Evolutionary conservation across 2,797 vertebrate species (phyloP).

Genomic region (Morelia viridis): DNA sequence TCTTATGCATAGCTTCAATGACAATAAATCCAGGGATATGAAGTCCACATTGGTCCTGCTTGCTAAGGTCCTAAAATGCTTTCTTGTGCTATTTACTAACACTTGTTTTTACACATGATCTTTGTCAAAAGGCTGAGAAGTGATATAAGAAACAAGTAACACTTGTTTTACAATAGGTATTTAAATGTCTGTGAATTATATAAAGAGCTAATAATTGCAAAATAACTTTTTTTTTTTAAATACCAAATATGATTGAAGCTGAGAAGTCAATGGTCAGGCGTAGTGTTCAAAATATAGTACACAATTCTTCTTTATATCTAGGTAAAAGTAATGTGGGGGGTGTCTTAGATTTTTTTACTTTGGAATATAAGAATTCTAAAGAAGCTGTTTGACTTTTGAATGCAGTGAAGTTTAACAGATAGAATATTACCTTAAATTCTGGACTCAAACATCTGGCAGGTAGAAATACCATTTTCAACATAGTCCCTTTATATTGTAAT

Average conservation of each 20-base stretch:
- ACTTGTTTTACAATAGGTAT: constrained; percentile 21
- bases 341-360: not conserved
- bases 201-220: not conserved
- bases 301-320: constrained; percentile 28
- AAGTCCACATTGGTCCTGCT: constrained; percentile 8
- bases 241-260: not conserved
- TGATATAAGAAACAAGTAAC: not conserved
- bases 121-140: not conserved
- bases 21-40: not conserved
- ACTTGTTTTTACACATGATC: constrained; percentile 14
- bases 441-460: constrained; percentile 60
- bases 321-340: not conserved
- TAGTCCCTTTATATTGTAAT: constrained; percentile 60
- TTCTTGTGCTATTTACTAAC: constrained; percentile 29
- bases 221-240: not conserved
- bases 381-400: constrained; percentile 19
- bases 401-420: constrained; percentile 32
- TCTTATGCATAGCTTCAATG: constrained; percentile 3
- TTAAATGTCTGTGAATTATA: not conserved
- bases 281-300: not conserved
- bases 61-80: not conserved
- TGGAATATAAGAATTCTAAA: not conserved
- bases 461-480: constrained; percentile 57
- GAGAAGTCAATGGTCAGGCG: constrained; percentile 11
- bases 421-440: constrained; percentile 46